Conservation (phyloP, 2,888 invertebrate species). For the Dusona sp. region DNA sequence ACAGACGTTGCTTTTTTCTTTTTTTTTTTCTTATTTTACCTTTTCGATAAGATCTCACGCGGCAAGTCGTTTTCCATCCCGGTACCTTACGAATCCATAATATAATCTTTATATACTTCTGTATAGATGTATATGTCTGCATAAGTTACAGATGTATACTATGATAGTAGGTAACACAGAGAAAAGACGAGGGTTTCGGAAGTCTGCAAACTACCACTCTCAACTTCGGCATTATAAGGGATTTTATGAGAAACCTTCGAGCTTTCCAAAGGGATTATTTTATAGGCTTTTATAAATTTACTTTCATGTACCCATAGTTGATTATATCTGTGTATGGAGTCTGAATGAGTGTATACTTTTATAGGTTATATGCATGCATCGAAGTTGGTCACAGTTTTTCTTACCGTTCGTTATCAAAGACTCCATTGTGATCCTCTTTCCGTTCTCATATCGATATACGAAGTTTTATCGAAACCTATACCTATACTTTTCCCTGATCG, state of each 20-base stretch:
- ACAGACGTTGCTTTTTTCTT: conserved; percentile 39
- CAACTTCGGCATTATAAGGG: conserved; percentile 35
- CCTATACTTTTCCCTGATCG: neutral
- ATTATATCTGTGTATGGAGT: neutral
- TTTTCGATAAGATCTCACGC: conserved; percentile 58
- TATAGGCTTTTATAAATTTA: conserved; percentile 29
- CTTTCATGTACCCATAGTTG: neutral
- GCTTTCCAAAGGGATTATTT: conserved; percentile 26
- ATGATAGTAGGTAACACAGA: neutral
- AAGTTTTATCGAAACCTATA: neutral
- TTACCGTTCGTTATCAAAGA: conserved; percentile 9
- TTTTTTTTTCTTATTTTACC: conserved; percentile 29
- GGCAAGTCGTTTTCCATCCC: conserved; percentile 47
- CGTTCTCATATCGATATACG: neutral
- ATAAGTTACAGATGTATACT: conserved; percentile 29
- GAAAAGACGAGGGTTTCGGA: conserved; percentile 13
- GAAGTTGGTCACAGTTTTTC: conserved; percentile 1
- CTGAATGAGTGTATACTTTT: neutral
- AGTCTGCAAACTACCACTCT: conserved; percentile 25
- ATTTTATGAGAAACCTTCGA: conserved; percentile 41
- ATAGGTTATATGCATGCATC: neutral
- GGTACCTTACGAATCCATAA: conserved; percentile 62
- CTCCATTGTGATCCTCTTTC: neutral
- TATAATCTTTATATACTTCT: conserved; percentile 47
- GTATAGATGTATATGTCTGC: neutral